A percentile compares a stretch with the other conserved stretches of the same genome.
These are phyloP conservation scores for Helicoverpa assulta DNA, from an alignment of 2,888 invertebrate genomes.

Conservation along the genomic window DNA sequence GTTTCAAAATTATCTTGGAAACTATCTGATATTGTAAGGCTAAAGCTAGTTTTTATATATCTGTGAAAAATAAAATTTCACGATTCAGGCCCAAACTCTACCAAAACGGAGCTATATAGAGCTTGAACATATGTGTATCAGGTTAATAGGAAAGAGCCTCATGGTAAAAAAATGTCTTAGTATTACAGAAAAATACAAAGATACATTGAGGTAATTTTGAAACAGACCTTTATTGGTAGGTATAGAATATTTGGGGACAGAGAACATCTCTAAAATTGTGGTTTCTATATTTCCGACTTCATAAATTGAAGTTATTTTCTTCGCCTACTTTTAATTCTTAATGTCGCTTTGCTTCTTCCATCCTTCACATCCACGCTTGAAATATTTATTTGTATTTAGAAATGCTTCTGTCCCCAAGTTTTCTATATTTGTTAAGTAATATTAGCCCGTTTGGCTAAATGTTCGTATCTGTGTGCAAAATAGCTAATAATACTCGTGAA, in stretches of 20 bases:
- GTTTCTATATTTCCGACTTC: neutral
- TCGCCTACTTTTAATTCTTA: neutral
- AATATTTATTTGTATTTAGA: neutral
- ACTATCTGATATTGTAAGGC: no score
- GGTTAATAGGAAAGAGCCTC: no score
- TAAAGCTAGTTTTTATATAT: no score
- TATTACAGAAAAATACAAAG: no score
- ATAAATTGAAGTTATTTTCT: neutral
- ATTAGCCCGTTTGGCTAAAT: conserved; percentile 60
- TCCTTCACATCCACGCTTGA: neutral
- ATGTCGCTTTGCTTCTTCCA: neutral
- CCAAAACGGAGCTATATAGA: no score
- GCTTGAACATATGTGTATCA: no score
- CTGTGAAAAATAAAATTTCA: no score
- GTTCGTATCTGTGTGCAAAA: conserved; percentile 61
- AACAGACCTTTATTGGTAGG: neutral
- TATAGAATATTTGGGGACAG: conserved; percentile 38
- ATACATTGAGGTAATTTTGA: conserved; percentile 15
- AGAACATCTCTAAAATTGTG: conserved; percentile 8
- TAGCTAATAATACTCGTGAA: conserved; percentile 10
- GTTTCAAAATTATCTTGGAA: conserved; percentile 17
- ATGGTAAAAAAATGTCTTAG: no score
- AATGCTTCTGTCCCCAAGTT: conserved; percentile 26
- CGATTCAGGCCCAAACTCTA: no score
- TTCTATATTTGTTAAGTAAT: conserved; percentile 29